These are phyloP conservation scores for Tursiops truncatus DNA, from an alignment of 2,113 vertebrate species.

Conservation along the genomic window DNA sequence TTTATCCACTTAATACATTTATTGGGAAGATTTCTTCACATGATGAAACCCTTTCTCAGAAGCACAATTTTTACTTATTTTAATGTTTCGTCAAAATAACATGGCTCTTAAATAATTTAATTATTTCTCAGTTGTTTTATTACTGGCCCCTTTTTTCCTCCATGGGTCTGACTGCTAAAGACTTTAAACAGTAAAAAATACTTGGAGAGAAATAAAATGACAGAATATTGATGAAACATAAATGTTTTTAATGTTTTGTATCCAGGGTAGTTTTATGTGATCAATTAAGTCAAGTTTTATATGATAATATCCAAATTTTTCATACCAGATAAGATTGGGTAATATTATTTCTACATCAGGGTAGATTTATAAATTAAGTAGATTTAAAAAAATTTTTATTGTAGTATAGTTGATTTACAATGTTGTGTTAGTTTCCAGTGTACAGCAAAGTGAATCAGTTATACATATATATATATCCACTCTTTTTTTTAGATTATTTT, in stretches of 20 bases:
- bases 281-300: conserved; percentile 20
- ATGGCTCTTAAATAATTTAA: neutral
- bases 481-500: neutral
- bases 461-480: neutral
- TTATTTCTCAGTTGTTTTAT: neutral
- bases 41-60: neutral
- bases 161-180: neutral
- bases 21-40: neutral
- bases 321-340: neutral
- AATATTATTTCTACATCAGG: neutral
- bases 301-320: neutral
- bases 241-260: conserved; percentile 40
- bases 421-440: neutral
- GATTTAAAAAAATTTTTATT: neutral
- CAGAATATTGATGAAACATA: conserved; percentile 21
- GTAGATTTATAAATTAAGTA: neutral
- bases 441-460: neutral
- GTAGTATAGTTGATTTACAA: neutral
- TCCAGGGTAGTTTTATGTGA: neutral
- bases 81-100: neutral
- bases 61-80: neutral
- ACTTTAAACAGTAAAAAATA: conserved; percentile 1
- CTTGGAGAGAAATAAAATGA: neutral
- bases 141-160: neutral
- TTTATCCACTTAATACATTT: neutral